These are phyloP conservation scores for Pelosia muscerda DNA, from an alignment of 2,888 invertebrate genomes.

Conservation along the genomic window DNA sequence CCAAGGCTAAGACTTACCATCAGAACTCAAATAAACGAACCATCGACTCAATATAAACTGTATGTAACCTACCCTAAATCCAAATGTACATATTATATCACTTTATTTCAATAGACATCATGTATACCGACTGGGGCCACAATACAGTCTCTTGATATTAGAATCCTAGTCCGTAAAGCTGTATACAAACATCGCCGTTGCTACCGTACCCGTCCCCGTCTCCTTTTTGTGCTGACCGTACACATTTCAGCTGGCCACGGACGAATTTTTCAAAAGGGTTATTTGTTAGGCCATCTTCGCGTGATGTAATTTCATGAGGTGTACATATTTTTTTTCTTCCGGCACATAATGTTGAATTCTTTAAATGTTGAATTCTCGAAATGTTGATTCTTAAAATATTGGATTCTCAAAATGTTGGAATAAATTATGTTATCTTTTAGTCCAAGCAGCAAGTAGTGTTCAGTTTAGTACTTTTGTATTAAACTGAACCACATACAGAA, in stretches of 20 bases:
- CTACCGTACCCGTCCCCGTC: conserved; percentile 53
- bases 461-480: no score
- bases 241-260: conserved; percentile 35
- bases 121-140: conserved; percentile 22
- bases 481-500: no score
- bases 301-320: conserved; percentile 10
- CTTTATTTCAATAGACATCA: background rate
- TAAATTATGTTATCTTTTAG: no score
- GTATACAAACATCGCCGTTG: conserved; percentile 55
- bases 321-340: background rate
- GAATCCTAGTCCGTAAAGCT: conserved; percentile 37
- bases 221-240: conserved; percentile 59
- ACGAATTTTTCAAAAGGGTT: conserved; percentile 36
- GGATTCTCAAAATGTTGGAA: no score
- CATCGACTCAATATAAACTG: background rate
- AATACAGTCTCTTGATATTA: conserved; percentile 46
- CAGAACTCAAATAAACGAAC: background rate
- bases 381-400: no score
- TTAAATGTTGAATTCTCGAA: no score
- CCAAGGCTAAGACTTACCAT: background rate
- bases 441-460: no score
- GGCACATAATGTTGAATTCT: no score
- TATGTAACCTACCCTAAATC: background rate
- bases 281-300: conserved; percentile 31
- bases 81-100: conserved; percentile 10